Evolutionary conservation across 2,113 vertebrate genomes (phyloP).

Genomic region (cat (Felis catus)): F.catus_Fca126_mat1.0 CM031417.1:58129001-58129500

Average conservation of each 20-base stretch:
- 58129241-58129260: conserved; percentile 24
- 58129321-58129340: too few relatives aligned
- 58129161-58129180: background rate
- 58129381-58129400: too few relatives aligned
- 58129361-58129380: too few relatives aligned
- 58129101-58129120: background rate
- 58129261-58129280: conserved; percentile 28
- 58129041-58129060: background rate
- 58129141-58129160: background rate
- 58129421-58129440: too few relatives aligned
- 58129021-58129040: conserved; percentile 29
- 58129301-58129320: too few relatives aligned
- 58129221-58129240: background rate
- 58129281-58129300: conserved; percentile 32
- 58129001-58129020: background rate
- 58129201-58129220: conserved; percentile 16
- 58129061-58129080: background rate
- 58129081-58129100: background rate
- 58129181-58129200: conserved; percentile 35
- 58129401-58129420: too few relatives aligned
- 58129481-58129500: background rate
- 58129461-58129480: background rate
- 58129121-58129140: background rate
- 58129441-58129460: too few relatives aligned
- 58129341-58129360: too few relatives aligned